phyloP scores from a whole-genome alignment of 2,888 invertebrate species.

The Molanna angustata region DNA sequence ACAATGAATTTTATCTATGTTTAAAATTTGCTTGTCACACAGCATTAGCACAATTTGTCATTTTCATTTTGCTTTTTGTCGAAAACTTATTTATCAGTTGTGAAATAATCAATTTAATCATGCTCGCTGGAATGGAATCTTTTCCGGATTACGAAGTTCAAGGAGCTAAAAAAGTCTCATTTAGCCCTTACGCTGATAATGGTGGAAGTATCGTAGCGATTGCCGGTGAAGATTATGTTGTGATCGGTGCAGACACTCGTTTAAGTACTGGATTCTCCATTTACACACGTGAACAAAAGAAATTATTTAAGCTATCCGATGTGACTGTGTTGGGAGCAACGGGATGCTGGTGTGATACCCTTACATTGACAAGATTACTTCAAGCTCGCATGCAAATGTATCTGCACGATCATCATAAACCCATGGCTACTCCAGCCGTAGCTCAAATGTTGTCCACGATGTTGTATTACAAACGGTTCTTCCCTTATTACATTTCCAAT shows the following conservation, averaged over 20 bases:
- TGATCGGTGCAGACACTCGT: conserved; percentile 94
- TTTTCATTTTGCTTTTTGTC: background rate
- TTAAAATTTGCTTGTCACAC: conserved; percentile 22
- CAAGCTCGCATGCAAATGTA: conserved; percentile 92
- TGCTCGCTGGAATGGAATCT: conserved; percentile 17
- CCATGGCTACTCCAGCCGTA: conserved; percentile 87
- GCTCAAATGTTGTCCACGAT: conserved; percentile 96
- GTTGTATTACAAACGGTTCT: conserved; percentile 95
- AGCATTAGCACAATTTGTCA: too few species aligned
- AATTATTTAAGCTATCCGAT: conserved; percentile 78
- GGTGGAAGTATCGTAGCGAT: conserved; percentile 92
- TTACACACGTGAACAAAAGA: conserved; percentile 84
- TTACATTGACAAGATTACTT: conserved; percentile 83
- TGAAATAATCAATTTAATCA: background rate
- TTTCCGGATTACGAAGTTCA: conserved; percentile 38
- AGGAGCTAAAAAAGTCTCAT: conserved; percentile 52
- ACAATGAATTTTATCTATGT: background rate
- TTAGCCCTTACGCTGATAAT: conserved; percentile 55
- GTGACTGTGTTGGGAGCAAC: conserved; percentile 89
- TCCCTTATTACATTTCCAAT: conserved; percentile 97
- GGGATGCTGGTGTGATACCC: conserved; percentile 97
- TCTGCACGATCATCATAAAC: conserved; percentile 88
- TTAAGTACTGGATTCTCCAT: conserved; percentile 89
- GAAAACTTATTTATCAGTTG: conserved; percentile 1
- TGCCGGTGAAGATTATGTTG: conserved; percentile 91